Percentiles rank a stretch among this genome's conserved stretches.
phyloP scores from a whole-genome alignment of 2,113 vertebrate species.

The pig (Sus scrofa) region T2T-Sscrofa CM000830.6:78005501-78006000 shows the following conservation, averaged over 20 bases:
- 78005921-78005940: background rate
- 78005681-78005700: background rate
- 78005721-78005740: background rate
- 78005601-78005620: background rate
- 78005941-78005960: background rate
- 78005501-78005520: background rate
- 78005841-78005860: background rate
- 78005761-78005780: background rate
- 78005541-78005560: slow-evolving; percentile 16
- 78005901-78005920: background rate
- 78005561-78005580: background rate
- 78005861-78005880: background rate
- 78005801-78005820: background rate
- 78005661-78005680: background rate
- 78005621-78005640: slow-evolving; percentile 21
- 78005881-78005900: background rate
- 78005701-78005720: background rate
- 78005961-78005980: background rate
- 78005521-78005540: background rate
- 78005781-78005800: background rate
- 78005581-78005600: background rate
- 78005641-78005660: slow-evolving; percentile 48
- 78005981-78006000: background rate
- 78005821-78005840: background rate
- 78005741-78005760: background rate